Base-by-base conservation (phyloP, 2,113 vertebrate species). In the Nannobrachium achirus region DNA sequence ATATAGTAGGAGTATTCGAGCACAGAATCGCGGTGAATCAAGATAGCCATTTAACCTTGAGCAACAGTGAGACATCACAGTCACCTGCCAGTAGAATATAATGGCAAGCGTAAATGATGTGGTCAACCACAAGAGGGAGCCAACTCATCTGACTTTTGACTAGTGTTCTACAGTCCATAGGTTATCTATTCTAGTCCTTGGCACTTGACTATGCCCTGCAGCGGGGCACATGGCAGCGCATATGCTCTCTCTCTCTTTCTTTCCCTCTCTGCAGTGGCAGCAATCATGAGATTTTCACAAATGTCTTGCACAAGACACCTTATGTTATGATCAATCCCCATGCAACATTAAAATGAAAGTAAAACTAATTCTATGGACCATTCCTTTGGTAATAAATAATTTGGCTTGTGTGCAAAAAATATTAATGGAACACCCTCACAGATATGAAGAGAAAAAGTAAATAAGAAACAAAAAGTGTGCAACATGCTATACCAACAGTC, bases 331-430 rank as follows among this genome's bases (percentile, higher is more conserved):
- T 33, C 83, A 84, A 80, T 61, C 63, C 68, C 71, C 73, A 86
- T 78, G 65, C 77, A 81, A 82, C 64, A 71, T 71, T 61, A 63
- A 76, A 63, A 57, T 11, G 75, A 49, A 46, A 78, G 42, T 77
- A 75, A 83, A 76, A 62, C 39, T 69, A 67, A 61, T 49, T 57
- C 67, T 51, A 66, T 73, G 82, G 13, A 80, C 64, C 71, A 70
- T 83, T 89, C 82, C 86, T 90, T 91, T 91, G 89, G 91, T 90
- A 90, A 90, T 88, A 92, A 90, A 90, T 90, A 83, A 82, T 89
- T 89, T 85, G 83, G 86, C 79, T 86, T 85, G 73, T 89, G 88
- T 90, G 88, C 90, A 91, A 91, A 53, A 81, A 63, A 66, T 66
- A 85, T 80, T 11, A 39, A 82, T 3, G 52, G 75, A 67, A 73